These are phyloP conservation scores for Crypturellus tataupa DNA, from an alignment of 2,797 vertebrate genomes.

Conservation along the genomic window DNA sequence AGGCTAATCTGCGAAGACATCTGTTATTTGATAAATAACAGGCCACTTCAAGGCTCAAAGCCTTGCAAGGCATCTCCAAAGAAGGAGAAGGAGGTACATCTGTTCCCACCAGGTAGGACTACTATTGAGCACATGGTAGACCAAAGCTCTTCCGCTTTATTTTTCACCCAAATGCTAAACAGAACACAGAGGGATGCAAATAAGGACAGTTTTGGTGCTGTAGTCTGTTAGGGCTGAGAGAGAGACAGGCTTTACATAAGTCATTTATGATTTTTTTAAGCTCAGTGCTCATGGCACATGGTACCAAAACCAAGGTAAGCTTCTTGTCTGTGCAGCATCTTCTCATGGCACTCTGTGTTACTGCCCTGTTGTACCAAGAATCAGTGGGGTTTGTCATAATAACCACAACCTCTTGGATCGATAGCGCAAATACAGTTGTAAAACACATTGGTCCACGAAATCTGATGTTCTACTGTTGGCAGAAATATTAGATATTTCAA, in stretches of 20 bases:
- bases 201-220: neutral
- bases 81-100: slow-evolving; percentile 61
- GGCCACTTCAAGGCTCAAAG: slow-evolving; percentile 57
- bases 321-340: no score
- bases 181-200: neutral
- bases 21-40: slow-evolving; percentile 78
- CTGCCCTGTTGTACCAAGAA: neutral
- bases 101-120: slow-evolving; percentile 69
- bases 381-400: neutral
- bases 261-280: neutral
- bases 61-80: slow-evolving; percentile 42
- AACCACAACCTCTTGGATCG: neutral
- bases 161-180: neutral
- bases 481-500: neutral
- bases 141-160: neutral
- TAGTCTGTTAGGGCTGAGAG: neutral
- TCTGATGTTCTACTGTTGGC: neutral
- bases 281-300: neutral
- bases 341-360: neutral
- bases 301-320: neutral
- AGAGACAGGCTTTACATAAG: neutral
- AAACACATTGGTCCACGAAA: neutral
- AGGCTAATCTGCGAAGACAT: slow-evolving; percentile 78
- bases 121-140: neutral
- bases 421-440: neutral